These are phyloP conservation scores for Crotalus helleri DNA, from an alignment of 2,113 vertebrate genomes.

Conservation along the genomic window DNA sequence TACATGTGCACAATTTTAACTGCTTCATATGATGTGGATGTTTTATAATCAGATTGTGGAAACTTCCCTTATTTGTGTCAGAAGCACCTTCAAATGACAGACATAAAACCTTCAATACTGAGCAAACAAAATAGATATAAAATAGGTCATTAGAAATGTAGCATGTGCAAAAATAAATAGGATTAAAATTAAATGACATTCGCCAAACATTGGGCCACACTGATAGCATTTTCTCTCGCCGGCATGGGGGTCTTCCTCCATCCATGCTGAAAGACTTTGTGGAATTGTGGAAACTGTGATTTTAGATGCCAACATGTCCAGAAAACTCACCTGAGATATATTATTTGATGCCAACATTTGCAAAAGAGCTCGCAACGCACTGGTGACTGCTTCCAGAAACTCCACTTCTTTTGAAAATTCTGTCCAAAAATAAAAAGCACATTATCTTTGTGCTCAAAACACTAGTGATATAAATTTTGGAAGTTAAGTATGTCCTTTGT, in stretches of 20 bases:
- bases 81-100: too few relatives aligned
- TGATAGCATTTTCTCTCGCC: too few relatives aligned
- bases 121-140: too few relatives aligned
- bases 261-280: too few relatives aligned
- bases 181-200: too few relatives aligned
- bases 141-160: too few relatives aligned
- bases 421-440: slow-evolving; percentile 61
- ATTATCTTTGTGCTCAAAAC: slow-evolving; percentile 27
- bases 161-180: too few relatives aligned
- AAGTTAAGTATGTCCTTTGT: too few relatives aligned
- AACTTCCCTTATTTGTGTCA: not conserved
- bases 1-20: not conserved
- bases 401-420: slow-evolving; percentile 85
- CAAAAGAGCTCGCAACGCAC: slow-evolving; percentile 88
- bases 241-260: too few relatives aligned
- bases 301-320: not conserved
- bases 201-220: too few relatives aligned
- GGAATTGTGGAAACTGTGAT: not conserved
- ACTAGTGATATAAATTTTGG: not conserved
- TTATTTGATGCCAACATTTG: slow-evolving; percentile 91
- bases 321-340: slow-evolving; percentile 84
- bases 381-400: slow-evolving; percentile 91
- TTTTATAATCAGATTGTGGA: not conserved
- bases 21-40: not conserved
- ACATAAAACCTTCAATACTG: too few relatives aligned